Evolutionary conservation across 2,888 invertebrate genomes (phyloP), one percentile per base, ranked within the genome.

Genomic region (Drosophila parthenogenetica): DNA sequence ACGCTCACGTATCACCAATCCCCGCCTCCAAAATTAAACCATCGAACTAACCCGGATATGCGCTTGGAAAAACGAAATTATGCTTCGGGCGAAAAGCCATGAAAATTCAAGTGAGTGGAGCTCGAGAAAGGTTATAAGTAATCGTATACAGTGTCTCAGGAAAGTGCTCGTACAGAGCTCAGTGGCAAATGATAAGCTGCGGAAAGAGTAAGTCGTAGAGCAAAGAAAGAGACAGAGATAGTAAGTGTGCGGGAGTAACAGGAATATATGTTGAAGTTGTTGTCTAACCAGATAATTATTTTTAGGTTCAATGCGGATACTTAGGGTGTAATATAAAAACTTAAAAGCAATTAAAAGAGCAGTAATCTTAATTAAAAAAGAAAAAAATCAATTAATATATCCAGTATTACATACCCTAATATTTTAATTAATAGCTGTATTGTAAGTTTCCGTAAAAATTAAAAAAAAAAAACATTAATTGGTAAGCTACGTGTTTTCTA

Each of bases 61-160:
- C 85, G 85, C 67, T 48, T 70, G 66, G 81, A 66, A 87, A 87
- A 86, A 50, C 63, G 55, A 84, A 89, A 81, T 89, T 81, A 68
- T 69, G 78, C 69, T 69, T 19, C 53, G 53, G 71, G 86, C 63
- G 37, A 62, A 39, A 32, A 51, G 49, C 54, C 48, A 61, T 51
- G 48, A 77, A 73, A 69, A 79, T 64, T 69, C 72, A 68, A 77
- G 74, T 74, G 64, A 66, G 63, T 69, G 70, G 1, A 7, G 8
- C 29, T 29, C 40, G 66, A 67, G 73, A 66, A 87, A 77, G 55
- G 57, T 43, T 67, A 58, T 62, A 68, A 65, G 54, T 54, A 61
- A 68, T 58, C 61, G 87, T 65, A 76, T 69, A 69, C 77, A 35
- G 8, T 13, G 35, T 13, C 13, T 13, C 3, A 35, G 35, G 7